Evolutionary conservation across 2,113 vertebrate genomes (phyloP).

Genomic region (Promerops cafer): DNA sequence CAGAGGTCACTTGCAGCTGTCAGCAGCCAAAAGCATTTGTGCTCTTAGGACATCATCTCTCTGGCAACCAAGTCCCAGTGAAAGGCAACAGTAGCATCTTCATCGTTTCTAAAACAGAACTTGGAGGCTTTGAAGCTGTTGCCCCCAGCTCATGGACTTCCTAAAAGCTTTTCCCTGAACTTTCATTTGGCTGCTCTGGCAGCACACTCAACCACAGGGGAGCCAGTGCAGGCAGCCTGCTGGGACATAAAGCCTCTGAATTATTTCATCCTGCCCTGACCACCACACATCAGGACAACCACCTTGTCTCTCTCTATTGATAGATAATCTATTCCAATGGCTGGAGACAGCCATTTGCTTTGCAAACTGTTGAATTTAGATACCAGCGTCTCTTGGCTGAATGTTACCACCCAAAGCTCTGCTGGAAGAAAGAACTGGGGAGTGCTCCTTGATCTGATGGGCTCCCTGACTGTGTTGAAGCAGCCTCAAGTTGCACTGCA

Average conservation of each 20-base stretch:
- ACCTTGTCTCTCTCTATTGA: neutral
- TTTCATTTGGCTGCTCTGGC: neutral
- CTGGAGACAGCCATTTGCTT: neutral
- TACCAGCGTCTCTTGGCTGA: neutral
- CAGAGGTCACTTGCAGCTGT: neutral
- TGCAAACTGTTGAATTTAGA: neutral
- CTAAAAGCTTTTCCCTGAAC: neutral
- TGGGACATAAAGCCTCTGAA: neutral
- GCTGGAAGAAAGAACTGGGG: neutral
- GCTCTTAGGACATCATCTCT: neutral
- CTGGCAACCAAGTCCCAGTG: neutral
- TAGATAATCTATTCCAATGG: neutral
- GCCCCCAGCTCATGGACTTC: neutral
- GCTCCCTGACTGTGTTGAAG: fast-evolving
- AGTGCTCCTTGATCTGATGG: neutral
- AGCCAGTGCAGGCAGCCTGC: neutral
- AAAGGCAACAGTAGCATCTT: neutral
- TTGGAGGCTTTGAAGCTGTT: neutral
- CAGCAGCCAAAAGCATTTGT: neutral
- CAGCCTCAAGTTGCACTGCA: neutral
- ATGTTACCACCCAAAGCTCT: neutral
- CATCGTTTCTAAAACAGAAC: neutral
- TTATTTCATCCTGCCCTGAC: neutral
- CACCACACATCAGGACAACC: neutral
- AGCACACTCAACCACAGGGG: neutral